phyloP scores from a whole-genome alignment of 2,888 invertebrate species.

The Pegoplata infirma region DNA sequence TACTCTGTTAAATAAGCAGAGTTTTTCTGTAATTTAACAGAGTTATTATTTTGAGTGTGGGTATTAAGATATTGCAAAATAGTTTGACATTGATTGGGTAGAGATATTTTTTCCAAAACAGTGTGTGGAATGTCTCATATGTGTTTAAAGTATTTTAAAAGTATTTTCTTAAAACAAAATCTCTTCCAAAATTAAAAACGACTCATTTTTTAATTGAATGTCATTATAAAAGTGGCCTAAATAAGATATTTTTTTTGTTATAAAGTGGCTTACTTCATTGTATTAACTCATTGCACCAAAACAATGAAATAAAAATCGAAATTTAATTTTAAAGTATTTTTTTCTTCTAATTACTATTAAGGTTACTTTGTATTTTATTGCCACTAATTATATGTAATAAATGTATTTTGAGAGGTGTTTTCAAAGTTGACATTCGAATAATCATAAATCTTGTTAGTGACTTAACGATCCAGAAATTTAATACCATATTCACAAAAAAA shows the following conservation, averaged over 20 bases:
- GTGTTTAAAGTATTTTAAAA: too few relatives aligned
- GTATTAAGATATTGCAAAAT: too few relatives aligned
- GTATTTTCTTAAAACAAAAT: too few relatives aligned
- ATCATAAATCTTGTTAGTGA: constrained; percentile 21
- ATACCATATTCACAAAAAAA: not conserved
- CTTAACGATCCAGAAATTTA: constrained; percentile 19
- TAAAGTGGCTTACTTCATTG: constrained; percentile 25
- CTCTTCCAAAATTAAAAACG: not conserved
- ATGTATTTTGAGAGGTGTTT: not conserved
- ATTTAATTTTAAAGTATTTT: not conserved
- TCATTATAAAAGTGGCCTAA: constrained; percentile 27
- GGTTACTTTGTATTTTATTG: not conserved
- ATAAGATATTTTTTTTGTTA: too few relatives aligned
- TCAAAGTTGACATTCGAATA: not conserved
- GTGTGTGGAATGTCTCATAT: too few relatives aligned
- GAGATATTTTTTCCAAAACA: too few relatives aligned
- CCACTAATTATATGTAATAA: not conserved
- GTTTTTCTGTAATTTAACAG: too few relatives aligned
- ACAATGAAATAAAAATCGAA: constrained; percentile 16
- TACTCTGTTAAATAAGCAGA: too few relatives aligned
- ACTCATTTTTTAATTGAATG: constrained; percentile 28
- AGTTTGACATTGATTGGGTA: too few relatives aligned
- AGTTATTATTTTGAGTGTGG: too few relatives aligned
- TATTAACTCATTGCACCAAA: constrained; percentile 27
- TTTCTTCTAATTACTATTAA: not conserved